These are phyloP conservation scores for Conger conger DNA, from an alignment of 2,113 vertebrate genomes.

Conservation along the genomic window DNA sequence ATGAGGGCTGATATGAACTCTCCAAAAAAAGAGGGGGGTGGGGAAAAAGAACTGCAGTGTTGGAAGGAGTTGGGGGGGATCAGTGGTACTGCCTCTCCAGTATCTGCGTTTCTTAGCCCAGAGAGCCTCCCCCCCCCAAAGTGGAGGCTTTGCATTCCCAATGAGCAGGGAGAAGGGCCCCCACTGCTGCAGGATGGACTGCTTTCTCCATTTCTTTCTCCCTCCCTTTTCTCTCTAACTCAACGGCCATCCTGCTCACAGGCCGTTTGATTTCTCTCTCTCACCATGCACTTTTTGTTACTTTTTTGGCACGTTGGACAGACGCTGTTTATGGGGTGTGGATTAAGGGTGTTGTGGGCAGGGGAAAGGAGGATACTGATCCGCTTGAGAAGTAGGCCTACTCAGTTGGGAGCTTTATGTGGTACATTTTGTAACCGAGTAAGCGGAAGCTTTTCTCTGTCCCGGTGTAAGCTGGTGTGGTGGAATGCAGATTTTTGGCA, in stretches of 20 bases:
- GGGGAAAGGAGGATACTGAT: background rate
- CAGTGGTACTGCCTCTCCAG: slow-evolving; percentile 59
- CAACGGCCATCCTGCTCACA: background rate
- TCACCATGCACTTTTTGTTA: slow-evolving; percentile 11
- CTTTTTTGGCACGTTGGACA: background rate
- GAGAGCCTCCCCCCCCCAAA: slow-evolving; percentile 44
- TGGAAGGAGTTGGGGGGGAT: slow-evolving; percentile 50
- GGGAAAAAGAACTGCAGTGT: slow-evolving; percentile 33
- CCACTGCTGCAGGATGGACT: slow-evolving; percentile 50
- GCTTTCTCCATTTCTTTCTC: slow-evolving; percentile 42
- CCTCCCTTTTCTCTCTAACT: slow-evolving; percentile 24
- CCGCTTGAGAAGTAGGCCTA: background rate
- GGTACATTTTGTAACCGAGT: background rate
- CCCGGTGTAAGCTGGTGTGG: background rate
- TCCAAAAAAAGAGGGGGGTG: slow-evolving; percentile 46
- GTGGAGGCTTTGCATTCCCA: slow-evolving; percentile 77
- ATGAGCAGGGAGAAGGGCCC: slow-evolving; percentile 58
- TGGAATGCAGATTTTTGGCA: background rate
- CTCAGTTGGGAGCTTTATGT: background rate
- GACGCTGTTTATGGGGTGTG: background rate
- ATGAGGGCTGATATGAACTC: slow-evolving; percentile 64
- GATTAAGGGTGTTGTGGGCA: background rate
- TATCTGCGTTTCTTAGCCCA: slow-evolving; percentile 48
- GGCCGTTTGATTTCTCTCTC: background rate
- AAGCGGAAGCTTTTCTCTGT: background rate